Conservation (phyloP, 2,888 invertebrate genomes). For the Colostygia pectinataria region DNA sequence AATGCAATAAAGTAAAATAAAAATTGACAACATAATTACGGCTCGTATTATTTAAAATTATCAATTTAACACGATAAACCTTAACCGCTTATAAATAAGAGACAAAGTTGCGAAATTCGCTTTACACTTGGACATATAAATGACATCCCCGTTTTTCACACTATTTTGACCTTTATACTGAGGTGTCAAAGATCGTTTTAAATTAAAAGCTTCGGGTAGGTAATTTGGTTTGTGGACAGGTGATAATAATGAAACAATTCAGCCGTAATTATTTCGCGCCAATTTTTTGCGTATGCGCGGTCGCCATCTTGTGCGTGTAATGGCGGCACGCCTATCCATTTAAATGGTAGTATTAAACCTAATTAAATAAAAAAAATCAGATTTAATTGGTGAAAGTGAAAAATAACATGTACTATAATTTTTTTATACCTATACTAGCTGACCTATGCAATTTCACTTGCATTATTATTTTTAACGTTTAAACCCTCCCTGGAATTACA, state of each 20-base stretch:
- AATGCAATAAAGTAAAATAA: conserved; percentile 38
- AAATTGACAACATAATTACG: conserved; percentile 56
- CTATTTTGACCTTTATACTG: conserved; percentile 16
- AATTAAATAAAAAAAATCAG: conserved; percentile 13
- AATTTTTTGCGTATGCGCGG: conserved; percentile 48
- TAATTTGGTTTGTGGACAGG: conserved; percentile 42
- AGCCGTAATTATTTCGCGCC: conserved; percentile 59
- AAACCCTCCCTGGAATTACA: too few relatives aligned
- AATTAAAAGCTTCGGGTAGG: conserved; percentile 21
- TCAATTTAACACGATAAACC: conserved; percentile 26
- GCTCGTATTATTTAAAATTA: conserved; percentile 34
- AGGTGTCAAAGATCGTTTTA: conserved; percentile 19
- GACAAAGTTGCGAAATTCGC: conserved; percentile 23
- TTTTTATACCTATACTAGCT: too few relatives aligned
- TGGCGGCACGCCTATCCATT: conserved; percentile 37
- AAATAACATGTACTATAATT: neutral
- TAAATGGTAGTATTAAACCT: conserved; percentile 3
- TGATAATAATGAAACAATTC: conserved; percentile 70
- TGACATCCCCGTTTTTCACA: conserved; percentile 10
- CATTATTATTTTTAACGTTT: too few relatives aligned
- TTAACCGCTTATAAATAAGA: conserved; percentile 22
- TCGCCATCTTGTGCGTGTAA: conserved; percentile 62
- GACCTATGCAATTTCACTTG: too few relatives aligned
- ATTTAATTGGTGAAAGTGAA: conserved; percentile 17
- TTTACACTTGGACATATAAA: conserved; percentile 24